Evolutionary conservation across 2,888 invertebrate species (phyloP), one percentile per base, ranked within the genome.

Genomic region (Geophilus truncorum): DNA sequence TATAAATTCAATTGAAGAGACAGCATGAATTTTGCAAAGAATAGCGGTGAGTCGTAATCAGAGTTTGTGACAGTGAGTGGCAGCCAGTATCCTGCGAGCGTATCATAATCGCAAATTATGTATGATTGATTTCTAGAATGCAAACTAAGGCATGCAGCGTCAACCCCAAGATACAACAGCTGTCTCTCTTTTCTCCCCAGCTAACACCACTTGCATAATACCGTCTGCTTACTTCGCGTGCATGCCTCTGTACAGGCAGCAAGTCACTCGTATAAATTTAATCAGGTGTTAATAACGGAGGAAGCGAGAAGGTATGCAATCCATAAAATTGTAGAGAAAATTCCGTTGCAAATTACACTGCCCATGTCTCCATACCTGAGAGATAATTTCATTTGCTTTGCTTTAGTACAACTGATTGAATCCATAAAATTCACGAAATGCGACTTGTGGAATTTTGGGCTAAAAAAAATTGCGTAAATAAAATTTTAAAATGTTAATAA

Each of bases 61-160:
- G 51, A 51, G 51, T 51, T 18, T 51, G 51, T 51, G 51, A 51
- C 51, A 51, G 51, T 51, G 51, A 51, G 15, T 51, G 51, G 51
- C 51, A 51, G 51, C 51, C 18, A 51, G 51, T 51, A 51, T 51
- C 51, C 51, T 51, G 51, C 51, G 45, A 45, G 51, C 51, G 51
- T 51, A 51, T 51, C 51, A 51, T 51, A 51, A 51, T 51, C 18
- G 18, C 18, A 18, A 51, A 70, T 70, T 70, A 70, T 28, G 70
- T 70, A 70, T 70, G 70, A 70, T 70, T 70, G 70, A 70, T 70
- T 70, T 70, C 70, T 25, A n/a, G 70, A 70, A 70, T 70, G 28
- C 70, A n/a, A 45, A 45, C 45, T 12, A 45, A 45, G 45, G 45
- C 18, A 70, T 23, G 70, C 70, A 70, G 28, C 28, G 70, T 70